Base-by-base conservation (phyloP, 2,888 invertebrate genomes). In the Chrysopilus asiliformis region DNA sequence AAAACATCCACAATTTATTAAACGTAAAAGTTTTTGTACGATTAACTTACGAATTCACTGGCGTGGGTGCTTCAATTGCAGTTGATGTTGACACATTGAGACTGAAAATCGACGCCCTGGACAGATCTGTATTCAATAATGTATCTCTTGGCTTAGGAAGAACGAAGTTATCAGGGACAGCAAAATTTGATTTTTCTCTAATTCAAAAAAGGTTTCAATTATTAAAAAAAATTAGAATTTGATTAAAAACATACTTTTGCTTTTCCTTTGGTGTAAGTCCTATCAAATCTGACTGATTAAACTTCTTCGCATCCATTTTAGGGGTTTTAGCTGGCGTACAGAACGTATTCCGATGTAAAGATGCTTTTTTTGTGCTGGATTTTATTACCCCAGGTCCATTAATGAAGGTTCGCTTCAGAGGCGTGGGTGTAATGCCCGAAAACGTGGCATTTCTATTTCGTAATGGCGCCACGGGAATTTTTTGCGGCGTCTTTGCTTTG, bases 31-130 rank as follows among this genome's bases (percentile, higher is more conserved):
- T n/a, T 10, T n/a, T 29, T 13, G 6, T 3, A 5, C 17, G 16
- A 29, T 5, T 9, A 13, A 36, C 41, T 38, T 41, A 41, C 41
- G 41, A 34, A 34, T 28, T 5, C 9, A 34, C 18, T 19, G 16
- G 24, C 22, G 38, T n/a, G 17, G 38, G 42, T 3, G 34, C 41
- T 22, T 53, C 53, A 15, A 53, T 39, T 16, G 45, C 44, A 13
- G 53, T 56, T 3, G 53, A 56, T 18, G 51, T 40, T 4, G 56
- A 56, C 10, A 52, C 42, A 43, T 55, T 50, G 13, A 53, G 45
- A 37, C 50, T 51, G 10, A 50, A 32, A 4, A 50, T 14, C 0
- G 53, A 53, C 16, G 34, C 41, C 4, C 47, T 45, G 3, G 49
- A 50, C 6, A 4, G 8, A 3, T n/a, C 9, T 2, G 10, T 18